Conservation (phyloP, 2,797 vertebrate species). For the Acanthopagrus latus region DNA sequence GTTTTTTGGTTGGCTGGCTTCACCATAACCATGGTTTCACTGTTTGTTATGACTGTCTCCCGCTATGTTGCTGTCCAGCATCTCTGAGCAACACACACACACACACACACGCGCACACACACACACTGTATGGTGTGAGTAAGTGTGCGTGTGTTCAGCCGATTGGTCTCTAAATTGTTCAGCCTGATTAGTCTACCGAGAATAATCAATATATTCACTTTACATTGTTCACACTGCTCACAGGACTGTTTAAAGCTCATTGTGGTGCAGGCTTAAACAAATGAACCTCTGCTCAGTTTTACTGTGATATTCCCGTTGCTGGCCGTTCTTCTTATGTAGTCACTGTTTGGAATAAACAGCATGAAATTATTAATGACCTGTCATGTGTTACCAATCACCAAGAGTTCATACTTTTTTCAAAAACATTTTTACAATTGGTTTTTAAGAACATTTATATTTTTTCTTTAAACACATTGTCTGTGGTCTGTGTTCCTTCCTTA, state of each 20-base stretch:
- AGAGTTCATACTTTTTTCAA: neutral
- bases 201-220: constrained; percentile 3
- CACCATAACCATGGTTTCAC: constrained; percentile 61
- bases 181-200: constrained; percentile 13
- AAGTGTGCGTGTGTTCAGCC: neutral
- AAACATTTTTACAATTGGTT: too few relatives aligned
- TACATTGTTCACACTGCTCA: neutral
- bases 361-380: constrained; percentile 27
- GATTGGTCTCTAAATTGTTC: neutral
- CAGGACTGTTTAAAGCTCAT: neutral
- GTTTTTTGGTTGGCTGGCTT: constrained; percentile 19
- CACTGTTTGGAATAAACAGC: neutral
- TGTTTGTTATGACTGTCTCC: constrained; percentile 60
- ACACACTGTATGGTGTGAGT: neutral
- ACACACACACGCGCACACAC: neutral
- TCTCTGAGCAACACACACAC: constrained; percentile 33
- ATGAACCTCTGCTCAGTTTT: neutral
- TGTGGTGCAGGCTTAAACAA: neutral
- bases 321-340: neutral
- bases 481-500: too few relatives aligned
- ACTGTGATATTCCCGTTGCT: neutral
- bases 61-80: constrained; percentile 36
- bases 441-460: neutral
- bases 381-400: neutral
- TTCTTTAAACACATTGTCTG: neutral